These are phyloP conservation scores for Lysiphlebus fabarum DNA, from an alignment of 1,140 invertebrate genomes.

Conservation along the genomic window DNA sequence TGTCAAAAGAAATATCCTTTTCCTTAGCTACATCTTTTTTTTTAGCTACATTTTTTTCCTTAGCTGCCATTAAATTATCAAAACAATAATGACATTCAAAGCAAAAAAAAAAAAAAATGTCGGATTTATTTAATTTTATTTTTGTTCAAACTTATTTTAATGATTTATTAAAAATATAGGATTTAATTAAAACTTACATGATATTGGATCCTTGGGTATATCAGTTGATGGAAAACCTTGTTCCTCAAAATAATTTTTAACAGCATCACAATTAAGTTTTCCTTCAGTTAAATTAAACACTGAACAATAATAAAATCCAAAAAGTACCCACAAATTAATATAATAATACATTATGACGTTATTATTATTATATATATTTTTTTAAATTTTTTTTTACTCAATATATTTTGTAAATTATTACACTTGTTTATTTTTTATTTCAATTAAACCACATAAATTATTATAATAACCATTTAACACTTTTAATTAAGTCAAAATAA, in stretches of 20 bases:
- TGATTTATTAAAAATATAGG: neutral
- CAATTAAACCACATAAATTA: neutral
- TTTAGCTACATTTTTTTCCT: no score
- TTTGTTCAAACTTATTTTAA: no score
- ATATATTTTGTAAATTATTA: neutral
- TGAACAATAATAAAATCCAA: constrained; percentile 36
- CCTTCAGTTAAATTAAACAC: constrained; percentile 26
- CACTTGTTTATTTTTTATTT: neutral
- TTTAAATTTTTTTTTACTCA: neutral
- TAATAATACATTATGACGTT: constrained; percentile 32
- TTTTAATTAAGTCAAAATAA: no score
- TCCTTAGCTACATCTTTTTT: no score
- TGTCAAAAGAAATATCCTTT: neutral
- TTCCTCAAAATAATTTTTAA: constrained; percentile 46
- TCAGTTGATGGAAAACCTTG: constrained; percentile 49
- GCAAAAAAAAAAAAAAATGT: no score
- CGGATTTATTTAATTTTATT: no score
- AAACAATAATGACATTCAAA: no score
- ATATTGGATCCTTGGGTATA: constrained; percentile 49
- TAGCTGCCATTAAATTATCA: no score
- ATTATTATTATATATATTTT: no score
- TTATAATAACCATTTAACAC: no score
- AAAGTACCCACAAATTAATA: constrained; percentile 37
- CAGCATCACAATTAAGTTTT: constrained; percentile 44
- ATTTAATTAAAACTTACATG: constrained; percentile 41